A percentile compares a stretch with the other conserved stretches of the same genome.
These are phyloP conservation scores for Scylla paramamosain DNA, from an alignment of 1,140 invertebrate genomes.

Conservation along the genomic window DNA sequence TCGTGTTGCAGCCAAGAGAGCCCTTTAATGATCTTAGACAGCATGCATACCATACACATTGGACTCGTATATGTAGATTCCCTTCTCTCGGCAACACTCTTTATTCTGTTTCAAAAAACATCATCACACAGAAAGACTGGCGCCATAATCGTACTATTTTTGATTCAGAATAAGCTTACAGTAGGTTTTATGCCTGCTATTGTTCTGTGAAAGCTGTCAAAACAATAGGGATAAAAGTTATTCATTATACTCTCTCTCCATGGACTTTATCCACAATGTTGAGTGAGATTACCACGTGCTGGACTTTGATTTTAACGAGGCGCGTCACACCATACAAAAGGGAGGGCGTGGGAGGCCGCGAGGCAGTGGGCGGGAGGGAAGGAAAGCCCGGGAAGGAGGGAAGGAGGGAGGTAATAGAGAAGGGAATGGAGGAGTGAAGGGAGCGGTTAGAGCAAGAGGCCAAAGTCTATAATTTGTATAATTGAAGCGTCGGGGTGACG, in stretches of 20 bases:
- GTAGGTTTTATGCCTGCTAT: no score
- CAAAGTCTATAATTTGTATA: slow-evolving; percentile 16
- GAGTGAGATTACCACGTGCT: background rate
- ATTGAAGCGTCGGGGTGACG: slow-evolving; percentile 18
- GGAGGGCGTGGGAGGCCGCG: background rate
- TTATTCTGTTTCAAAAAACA: no score
- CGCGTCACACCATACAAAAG: background rate
- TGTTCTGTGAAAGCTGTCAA: background rate
- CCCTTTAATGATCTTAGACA: no score
- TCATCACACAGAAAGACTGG: no score
- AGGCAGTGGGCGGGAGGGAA: background rate
- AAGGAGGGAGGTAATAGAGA: background rate
- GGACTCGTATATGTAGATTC: no score
- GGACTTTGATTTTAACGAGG: background rate
- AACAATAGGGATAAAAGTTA: background rate
- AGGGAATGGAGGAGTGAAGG: background rate
- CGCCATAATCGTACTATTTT: no score
- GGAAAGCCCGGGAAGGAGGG: background rate
- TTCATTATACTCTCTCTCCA: background rate
- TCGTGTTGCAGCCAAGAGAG: no score
- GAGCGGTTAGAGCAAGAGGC: background rate
- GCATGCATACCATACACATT: no score
- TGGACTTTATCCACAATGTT: background rate
- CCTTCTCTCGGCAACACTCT: no score
- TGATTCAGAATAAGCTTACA: no score